These are phyloP conservation scores for Leptinotarsa juncta DNA, from an alignment of 2,888 invertebrate species.

Conservation along the genomic window DNA sequence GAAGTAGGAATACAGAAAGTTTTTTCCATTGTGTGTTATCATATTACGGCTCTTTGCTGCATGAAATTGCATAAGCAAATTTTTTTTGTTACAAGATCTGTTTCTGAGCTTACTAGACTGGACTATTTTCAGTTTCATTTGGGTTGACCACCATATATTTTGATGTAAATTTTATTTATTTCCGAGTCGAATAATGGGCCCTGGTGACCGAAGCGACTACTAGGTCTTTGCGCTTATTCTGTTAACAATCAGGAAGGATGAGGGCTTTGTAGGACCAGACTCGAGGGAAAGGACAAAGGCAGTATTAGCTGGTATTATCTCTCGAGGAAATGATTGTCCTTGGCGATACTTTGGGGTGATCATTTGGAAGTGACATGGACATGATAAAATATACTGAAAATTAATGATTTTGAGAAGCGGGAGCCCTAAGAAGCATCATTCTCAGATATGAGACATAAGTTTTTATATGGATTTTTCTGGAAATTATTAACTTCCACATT, in stretches of 20 bases:
- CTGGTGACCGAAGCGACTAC: background rate
- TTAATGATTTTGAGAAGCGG: background rate
- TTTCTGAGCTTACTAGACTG: background rate
- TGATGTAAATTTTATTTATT: slow-evolving; percentile 1
- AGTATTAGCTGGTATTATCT: slow-evolving; percentile 18
- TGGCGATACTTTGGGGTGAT: background rate
- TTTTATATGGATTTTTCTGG: too few species aligned
- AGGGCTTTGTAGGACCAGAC: slow-evolving; percentile 13
- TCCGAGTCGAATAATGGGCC: background rate
- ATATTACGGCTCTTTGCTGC: too few species aligned
- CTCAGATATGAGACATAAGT: background rate
- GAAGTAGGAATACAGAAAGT: too few species aligned
- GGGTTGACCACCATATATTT: background rate
- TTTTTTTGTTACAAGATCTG: too few species aligned
- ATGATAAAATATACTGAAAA: background rate
- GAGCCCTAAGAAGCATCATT: background rate
- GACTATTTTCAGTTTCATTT: background rate
- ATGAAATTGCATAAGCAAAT: too few species aligned
- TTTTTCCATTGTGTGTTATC: too few species aligned
- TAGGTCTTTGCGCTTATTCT: slow-evolving; percentile 3
- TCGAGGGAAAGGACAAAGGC: slow-evolving; percentile 7
- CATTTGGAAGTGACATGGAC: background rate
- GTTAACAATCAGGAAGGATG: slow-evolving; percentile 11
- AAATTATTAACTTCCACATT: too few species aligned
- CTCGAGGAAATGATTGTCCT: background rate